Evolutionary conservation across 1,140 invertebrate genomes (phyloP), one percentile per base, ranked within the genome.

Genomic region (Hyposmocoma kahamanoa): DNA sequence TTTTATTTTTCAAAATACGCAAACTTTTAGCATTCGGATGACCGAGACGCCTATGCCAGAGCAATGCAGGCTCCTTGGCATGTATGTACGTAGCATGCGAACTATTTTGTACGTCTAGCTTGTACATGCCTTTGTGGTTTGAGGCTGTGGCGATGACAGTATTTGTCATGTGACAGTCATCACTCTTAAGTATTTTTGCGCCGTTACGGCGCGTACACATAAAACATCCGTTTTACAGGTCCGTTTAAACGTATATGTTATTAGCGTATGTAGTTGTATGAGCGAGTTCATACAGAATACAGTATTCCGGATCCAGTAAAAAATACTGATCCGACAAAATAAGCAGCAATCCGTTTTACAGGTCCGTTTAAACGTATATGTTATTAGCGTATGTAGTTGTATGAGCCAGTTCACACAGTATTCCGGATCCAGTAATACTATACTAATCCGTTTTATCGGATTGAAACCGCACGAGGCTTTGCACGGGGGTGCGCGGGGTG

Each of bases 401-500:
- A 26, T 34, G 32, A 34, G 32, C 32, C 32, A 34, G 32, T 34
- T 34, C 8, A 34, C 32, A 34, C 32, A 34, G 8, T 34, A 34
- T 34, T 34, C 32, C 13, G 32, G 32, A 34, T 34, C 32, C 32
- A 34, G 32, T 34, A 34, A 34, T n/a, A 34, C 24, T n/a, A 34
- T 34, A 34, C 32, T 34, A 15, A 34, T 34, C 32, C 32, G 32
- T 34, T 34, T 34, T 34, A 34, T 34, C 32, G 20, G 56, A 53
- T 46, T 49, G 21, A 52, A 69, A 50, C 59, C 73, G 53, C 48
- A 73, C 53, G 64, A 49, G 41, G 9, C 9, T 34, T 15, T n/a
- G 32, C 8, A n/a, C 32, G 13, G 32, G 9, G 8, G 32, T 34
- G 13, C 8, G 13, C 13, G 32, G 9, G 8, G 32, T 34, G 32